Conservation (phyloP, 1,140 invertebrate species). For the Papilio machaon region DNA sequence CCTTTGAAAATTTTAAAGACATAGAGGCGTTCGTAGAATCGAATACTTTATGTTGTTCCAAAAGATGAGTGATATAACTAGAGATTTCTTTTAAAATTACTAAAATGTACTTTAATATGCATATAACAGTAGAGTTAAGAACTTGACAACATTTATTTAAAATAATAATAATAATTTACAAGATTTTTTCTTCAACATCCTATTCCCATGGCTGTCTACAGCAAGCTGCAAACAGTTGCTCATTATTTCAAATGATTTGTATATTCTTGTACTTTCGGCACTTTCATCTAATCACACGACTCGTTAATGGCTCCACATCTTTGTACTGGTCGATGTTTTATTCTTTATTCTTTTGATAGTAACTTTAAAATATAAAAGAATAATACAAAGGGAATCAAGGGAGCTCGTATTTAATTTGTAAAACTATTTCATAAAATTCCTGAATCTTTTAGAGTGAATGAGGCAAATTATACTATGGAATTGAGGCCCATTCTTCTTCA, state of each 20-base stretch:
- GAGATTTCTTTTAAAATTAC: no score
- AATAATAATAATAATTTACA: background rate
- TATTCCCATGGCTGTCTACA: background rate
- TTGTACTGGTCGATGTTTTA: background rate
- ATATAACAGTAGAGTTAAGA: no score
- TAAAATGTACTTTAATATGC: no score
- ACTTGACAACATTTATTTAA: no score
- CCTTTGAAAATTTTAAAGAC: background rate
- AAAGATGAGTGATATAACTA: no score
- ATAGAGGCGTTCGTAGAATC: no score
- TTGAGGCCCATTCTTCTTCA: no score
- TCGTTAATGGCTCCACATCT: conserved; percentile 33
- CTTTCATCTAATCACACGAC: conserved; percentile 40
- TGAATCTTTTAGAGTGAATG: no score
- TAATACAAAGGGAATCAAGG: background rate
- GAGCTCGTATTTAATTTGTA: background rate
- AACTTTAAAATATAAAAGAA: background rate
- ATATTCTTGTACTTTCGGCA: conserved; percentile 40
- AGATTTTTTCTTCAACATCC: background rate
- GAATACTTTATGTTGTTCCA: no score
- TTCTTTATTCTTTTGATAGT: background rate
- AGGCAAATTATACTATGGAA: no score
- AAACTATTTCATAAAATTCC: background rate
- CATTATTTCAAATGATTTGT: conserved; percentile 44
- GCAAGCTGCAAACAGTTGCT: background rate